phyloP scores from a whole-genome alignment of 2,797 vertebrate species.

The Hoplostethus atlanticus region DNA sequence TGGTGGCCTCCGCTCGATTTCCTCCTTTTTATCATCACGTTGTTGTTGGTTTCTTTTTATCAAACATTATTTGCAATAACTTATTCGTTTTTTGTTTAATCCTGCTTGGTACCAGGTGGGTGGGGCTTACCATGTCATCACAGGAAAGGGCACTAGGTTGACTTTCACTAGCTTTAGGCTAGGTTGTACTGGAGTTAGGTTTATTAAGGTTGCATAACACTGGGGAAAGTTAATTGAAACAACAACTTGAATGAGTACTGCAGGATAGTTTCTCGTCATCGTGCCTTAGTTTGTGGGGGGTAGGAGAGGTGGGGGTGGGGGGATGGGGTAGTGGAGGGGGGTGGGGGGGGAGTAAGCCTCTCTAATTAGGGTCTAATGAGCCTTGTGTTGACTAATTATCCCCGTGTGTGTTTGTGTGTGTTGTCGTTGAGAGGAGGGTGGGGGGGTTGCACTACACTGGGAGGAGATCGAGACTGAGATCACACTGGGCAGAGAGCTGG shows the following conservation, averaged over 20 bases:
- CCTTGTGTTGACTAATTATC: conserved; percentile 24
- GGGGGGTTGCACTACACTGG: conserved; percentile 22
- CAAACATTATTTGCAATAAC: too few species aligned
- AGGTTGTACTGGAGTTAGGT: too few species aligned
- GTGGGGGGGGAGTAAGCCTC: conserved; percentile 17
- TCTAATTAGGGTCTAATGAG: conserved; percentile 12
- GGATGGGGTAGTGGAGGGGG: too few species aligned
- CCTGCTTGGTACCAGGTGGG: too few species aligned
- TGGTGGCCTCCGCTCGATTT: too few species aligned
- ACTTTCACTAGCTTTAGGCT: too few species aligned
- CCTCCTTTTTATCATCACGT: too few species aligned
- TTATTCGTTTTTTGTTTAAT: too few species aligned
- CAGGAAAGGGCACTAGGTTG: too few species aligned
- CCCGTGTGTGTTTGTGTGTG: conserved; percentile 21
- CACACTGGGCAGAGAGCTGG: conserved; percentile 61
- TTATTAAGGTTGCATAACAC: too few species aligned
- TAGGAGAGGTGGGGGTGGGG: background rate
- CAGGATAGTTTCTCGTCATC: background rate
- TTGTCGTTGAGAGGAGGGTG: conserved; percentile 22
- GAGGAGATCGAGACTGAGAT: conserved; percentile 56
- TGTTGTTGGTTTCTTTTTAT: too few species aligned
- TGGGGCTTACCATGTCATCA: too few species aligned
- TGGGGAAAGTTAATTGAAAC: background rate
- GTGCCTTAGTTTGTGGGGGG: background rate
- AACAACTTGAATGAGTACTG: conserved; percentile 2